Percentiles rank a stretch among this genome's conserved stretches.
phyloP scores from a whole-genome alignment of 2,888 invertebrate species.

The Bedellia somnulentella region DNA sequence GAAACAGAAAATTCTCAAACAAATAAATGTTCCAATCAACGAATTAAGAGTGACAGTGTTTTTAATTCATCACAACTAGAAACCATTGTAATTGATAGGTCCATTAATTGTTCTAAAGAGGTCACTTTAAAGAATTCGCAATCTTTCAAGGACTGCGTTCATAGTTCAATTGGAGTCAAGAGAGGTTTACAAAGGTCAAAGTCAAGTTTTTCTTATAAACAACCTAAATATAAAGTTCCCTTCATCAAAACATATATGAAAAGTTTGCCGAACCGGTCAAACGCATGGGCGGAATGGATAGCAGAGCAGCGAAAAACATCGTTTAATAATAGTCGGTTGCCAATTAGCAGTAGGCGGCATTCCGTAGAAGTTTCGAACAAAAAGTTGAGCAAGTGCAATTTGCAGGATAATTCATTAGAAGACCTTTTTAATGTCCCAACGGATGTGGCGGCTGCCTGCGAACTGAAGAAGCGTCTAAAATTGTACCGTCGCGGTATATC shows the following conservation, averaged over 20 bases:
- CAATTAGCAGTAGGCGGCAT: slow-evolving; percentile 17
- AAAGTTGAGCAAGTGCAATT: slow-evolving; percentile 21
- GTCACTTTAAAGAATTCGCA: no score
- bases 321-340: slow-evolving; percentile 19
- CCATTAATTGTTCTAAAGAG: no score
- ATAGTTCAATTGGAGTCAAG: no score
- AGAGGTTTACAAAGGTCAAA: slow-evolving; percentile 33
- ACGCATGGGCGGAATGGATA: slow-evolving; percentile 49
- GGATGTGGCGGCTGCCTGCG: slow-evolving; percentile 42
- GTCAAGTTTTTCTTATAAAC: slow-evolving; percentile 35
- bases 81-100: no score
- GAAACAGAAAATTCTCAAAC: no score
- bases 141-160: no score
- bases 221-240: slow-evolving; percentile 46
- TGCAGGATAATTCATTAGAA: slow-evolving; percentile 32
- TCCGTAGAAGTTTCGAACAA: slow-evolving; percentile 20
- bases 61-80: no score
- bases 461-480: slow-evolving; percentile 50
- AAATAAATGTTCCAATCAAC: no score
- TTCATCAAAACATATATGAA: slow-evolving; percentile 55
- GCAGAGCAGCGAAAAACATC: slow-evolving; percentile 28
- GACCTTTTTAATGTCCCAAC: slow-evolving; percentile 42
- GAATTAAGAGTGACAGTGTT: no score
- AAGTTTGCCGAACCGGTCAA: slow-evolving; percentile 46
- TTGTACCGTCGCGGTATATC: slow-evolving; percentile 54